Evolutionary conservation across 2,888 invertebrate species (phyloP), one percentile per base, ranked within the genome.

Genomic region (Candidula unifasciata): DNA sequence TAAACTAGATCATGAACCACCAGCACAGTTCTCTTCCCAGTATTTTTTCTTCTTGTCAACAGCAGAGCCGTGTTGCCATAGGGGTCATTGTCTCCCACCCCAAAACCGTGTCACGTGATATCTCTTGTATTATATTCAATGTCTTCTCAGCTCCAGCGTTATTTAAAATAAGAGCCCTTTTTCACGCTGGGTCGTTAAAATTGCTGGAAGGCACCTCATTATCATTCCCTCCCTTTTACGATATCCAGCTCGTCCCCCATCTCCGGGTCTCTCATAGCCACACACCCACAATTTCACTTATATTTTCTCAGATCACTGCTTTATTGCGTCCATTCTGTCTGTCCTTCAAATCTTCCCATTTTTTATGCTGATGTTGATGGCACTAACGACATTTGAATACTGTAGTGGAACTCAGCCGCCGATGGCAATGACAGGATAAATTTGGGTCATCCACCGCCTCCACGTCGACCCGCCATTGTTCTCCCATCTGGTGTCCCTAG

Each of bases 191-290:
- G 24, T 10, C 27, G 78, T 78, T 37, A 33, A 78, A 78, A 78
- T 78, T 35, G 78, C 78, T 78, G n/a, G 78, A 64, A 64, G 78
- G 60, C 64, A 64, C 52, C 78, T 78, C 60, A 35, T 78, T 78
- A 78, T 78, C 37, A 78, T 78, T 78, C 64, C 6, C 18, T 35
- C 37, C 64, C 78, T 37, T 78, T 78, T n/a, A 64, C 64, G 24
- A 78, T 24, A 64, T 6, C 30, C 37, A 3, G 18, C n/a, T 78
- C 18, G 10, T n/a, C 60, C 35, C 57, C 16, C 57, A 57, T 78
- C 60, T 37, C 33, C 37, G 13, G 57, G 21, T 77, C 60, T 60
- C 60, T 24, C 57, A 57, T 24, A 27, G 60, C 64, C 60, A n/a
- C 35, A 57, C 37, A n/a, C 37, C 24, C 64, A 24, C 35, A 33